Evolutionary conservation across 2,797 vertebrate species (phyloP).

Genomic region (Orientallactaga sibirica): DNA sequence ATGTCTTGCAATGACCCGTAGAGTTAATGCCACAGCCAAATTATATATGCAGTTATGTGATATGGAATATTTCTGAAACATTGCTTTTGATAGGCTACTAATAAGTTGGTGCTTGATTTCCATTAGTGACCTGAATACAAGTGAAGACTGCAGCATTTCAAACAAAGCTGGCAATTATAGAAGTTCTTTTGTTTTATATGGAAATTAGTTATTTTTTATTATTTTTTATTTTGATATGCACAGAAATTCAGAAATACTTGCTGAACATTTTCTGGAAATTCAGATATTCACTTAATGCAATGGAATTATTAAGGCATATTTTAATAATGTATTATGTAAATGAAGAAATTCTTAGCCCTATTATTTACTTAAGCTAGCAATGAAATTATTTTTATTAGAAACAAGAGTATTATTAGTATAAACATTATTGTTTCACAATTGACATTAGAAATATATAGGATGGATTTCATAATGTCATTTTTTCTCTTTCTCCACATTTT

Average conservation of each 20-base stretch:
- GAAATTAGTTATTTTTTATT: conserved; percentile 41
- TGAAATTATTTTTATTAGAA: neutral
- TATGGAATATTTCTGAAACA: conserved; percentile 64
- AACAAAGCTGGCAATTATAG: conserved; percentile 63
- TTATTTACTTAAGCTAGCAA: conserved; percentile 19
- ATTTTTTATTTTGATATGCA: neutral
- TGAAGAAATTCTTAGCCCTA: neutral
- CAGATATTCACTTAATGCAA: neutral
- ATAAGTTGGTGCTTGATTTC: conserved; percentile 67
- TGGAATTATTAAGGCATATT: conserved; percentile 19
- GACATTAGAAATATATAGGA: neutral
- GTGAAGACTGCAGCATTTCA: conserved; percentile 47
- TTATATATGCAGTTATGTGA: conserved; percentile 55
- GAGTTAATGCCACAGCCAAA: conserved; percentile 44
- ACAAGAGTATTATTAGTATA: neutral
- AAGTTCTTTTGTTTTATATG: conserved; percentile 57
- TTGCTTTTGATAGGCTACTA: conserved; percentile 62
- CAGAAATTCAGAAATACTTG: conserved; percentile 31
- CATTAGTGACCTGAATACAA: conserved; percentile 71
- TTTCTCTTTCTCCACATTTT: conserved; percentile 43
- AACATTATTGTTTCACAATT: conserved; percentile 5
- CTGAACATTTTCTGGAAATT: conserved; percentile 37
- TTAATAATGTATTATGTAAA: neutral
- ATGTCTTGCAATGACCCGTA: conserved; percentile 29
- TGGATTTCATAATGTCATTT: conserved; percentile 48